Base-by-base conservation (phyloP, 2,888 invertebrate species). In the Trissolcus japonicus region DNA sequence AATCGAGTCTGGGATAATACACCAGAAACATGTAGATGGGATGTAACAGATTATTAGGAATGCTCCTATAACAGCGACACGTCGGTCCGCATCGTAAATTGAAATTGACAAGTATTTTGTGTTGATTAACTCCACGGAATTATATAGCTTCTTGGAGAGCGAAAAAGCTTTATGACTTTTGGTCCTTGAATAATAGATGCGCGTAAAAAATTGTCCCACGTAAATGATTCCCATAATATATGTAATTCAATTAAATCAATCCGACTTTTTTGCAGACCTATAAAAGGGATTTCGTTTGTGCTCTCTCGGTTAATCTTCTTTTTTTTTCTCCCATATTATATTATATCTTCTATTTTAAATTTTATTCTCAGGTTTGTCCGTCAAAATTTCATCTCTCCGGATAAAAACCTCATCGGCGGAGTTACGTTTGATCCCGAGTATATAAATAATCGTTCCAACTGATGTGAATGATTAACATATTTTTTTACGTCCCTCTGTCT, bases 101-200 rank as follows among this genome's bases (percentile, higher is more conserved):
- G 66, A 74, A 78, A 78, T 73, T 69, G 77, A 78, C 77, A 73
- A 73, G 73, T 63, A 69, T 69, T 78, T 78, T 61, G 73, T 65
- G 65, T 68, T 73, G 60, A 73, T 78, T 78, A 73, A 68, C 73
- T 62, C 29, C 51, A 50, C 63, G 50, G 59, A 59, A 66, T 76
- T 76, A 72, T 72, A 46, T 16, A 56, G 61, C 55, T 72, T 60
- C 72, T 48, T 40, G 54, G 61, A 68, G 56, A 40, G 51, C 21
- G 4, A 53, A 51, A 48, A 16, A 19, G 72, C 50, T 75, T 74
- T 75, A 75, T 57, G 35, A 46, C 74, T 54, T 50, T 62, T 35
- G 9, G 35, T 75, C 69, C 68, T 75, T 25, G 65, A 65, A 69
- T 69, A 75, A 69, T 55, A 35, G 54, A 69, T 63, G 54, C 14